Evolutionary conservation across 2,113 vertebrate species (phyloP), one percentile per base, ranked within the genome.

Genomic region (Polypterus bichir): DNA sequence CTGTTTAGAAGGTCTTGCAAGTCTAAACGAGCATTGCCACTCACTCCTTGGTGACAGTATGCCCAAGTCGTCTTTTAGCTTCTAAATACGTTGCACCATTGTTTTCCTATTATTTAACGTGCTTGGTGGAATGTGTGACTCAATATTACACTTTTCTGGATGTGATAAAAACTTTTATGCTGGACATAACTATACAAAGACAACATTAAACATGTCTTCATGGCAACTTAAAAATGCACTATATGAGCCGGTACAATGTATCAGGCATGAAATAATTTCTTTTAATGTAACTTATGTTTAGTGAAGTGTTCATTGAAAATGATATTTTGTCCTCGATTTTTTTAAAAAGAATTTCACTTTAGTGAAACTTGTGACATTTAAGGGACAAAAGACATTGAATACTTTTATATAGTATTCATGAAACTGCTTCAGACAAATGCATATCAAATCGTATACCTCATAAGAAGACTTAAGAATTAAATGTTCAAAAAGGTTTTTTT

Each of bases 281-380:
- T 71, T 73, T 78, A 60, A 80, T 80, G 66, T 69, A 58, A 78
- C 81, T 75, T 44, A 47, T 72, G 70, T 78, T 73, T 64, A 47
- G 75, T 75, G 75, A 59, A 83, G 79, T 74, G 78, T 78, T 77
- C 79, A 74, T 76, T 88, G 83, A 88, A 86, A 83, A 48, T 61
- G 27, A 84, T 88, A 86, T 70, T 83, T 82, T 74, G 80, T 82
- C 74, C 52, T 46, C 86, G 81, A 86, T 83, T 81, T 88, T 83
- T 83, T 85, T 89, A 86, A 87, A 81, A 87, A 85, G 74, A 79
- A 70, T 81, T 80, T 88, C 62, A 64, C 88, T 88, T 77, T 88
- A 89, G 80, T 86, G 80, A 77, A 74, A 80, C 75, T 67, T 60
- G 63, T 46, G 27, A 7, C 11, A 3, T 45, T 44, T 58, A 4